Base-by-base conservation (phyloP, 2,113 vertebrate species). In the Arothron firmamentum region DNA sequence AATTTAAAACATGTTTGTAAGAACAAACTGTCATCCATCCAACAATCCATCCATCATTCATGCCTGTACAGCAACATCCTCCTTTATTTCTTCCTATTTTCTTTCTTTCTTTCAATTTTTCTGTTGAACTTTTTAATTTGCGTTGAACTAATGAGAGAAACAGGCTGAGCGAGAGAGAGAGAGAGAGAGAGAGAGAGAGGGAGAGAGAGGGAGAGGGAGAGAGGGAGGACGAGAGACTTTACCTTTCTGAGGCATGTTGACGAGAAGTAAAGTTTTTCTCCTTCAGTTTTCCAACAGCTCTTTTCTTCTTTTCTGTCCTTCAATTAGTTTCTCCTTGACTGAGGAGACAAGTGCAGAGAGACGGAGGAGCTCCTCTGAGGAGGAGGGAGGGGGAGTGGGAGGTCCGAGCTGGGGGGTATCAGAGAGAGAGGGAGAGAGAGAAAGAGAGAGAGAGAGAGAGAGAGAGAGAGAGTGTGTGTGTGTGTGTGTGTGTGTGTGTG, bases 171-270 rank as follows among this genome's bases (percentile, higher is more conserved):
- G 5, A 19, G 28, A 23, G 9, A 13, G 59, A n/a, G n/a, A n/a
- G n/a, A n/a, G n/a, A n/a, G n/a, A 41, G 25, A 3, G 53, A 17
- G 54, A 38, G 52, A 25, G 67, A 20, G 25, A 47, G 28, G 13
- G 18, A 52, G 20, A 47, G 53, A 54, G 10, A 3, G 55, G 42
- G 31, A 45, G 59, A 41, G 25, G 2, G 53, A 17, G 54, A 28
- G 52, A 25, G 67, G 18, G 25, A 47, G 28, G 13, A 17, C 48
- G 20, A 47, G 53, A 52, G 8, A 5, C 45, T 43, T 75, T 93
- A 99, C 96, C 96, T 98, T 97, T 92, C 87, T 93, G 94, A 89
- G 94, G 94, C 96, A 99, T 97, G 87, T 85, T 93, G 89, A 15
- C 65, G 64, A 67, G 57, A 72, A 59, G 72, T 62, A 74, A 84